Conservation (phyloP, 2,113 vertebrate genomes). For the Butorides virescens region DNA sequence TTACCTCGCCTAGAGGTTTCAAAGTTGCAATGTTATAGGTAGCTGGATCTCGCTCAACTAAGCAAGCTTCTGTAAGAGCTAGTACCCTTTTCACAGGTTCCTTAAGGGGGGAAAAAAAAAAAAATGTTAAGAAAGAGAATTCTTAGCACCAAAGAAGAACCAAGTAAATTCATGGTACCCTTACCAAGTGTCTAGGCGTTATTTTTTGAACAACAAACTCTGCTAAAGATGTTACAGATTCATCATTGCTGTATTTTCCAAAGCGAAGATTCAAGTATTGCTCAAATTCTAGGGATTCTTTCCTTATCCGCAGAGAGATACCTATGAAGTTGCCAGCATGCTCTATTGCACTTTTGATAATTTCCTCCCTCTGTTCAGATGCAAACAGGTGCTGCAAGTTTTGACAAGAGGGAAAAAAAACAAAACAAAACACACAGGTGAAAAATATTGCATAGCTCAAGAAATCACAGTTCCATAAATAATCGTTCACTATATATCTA, state of each 20-base stretch:
- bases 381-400: constrained; percentile 92
- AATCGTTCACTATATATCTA: background rate
- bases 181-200: constrained; percentile 89
- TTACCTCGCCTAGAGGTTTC: constrained; percentile 95
- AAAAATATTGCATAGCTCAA: background rate
- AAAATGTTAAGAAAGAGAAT: background rate
- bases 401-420: background rate
- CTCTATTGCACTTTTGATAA: constrained; percentile 94
- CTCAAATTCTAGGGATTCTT: constrained; percentile 90
- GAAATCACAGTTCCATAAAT: background rate
- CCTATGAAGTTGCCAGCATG: constrained; percentile 97
- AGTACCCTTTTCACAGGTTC: constrained; percentile 92
- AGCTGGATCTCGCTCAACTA: constrained; percentile 95
- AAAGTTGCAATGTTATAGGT: constrained; percentile 97
- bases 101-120: constrained; percentile 62
- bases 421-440: background rate
- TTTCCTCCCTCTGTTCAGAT: constrained; percentile 94
- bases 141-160: background rate
- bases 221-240: constrained; percentile 95
- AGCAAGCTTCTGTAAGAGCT: constrained; percentile 94
- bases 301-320: constrained; percentile 88
- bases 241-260: constrained; percentile 95
- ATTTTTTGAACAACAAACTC: constrained; percentile 98
- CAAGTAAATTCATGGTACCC: constrained; percentile 31
- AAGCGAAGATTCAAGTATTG: constrained; percentile 87